Evolutionary conservation across 2,888 invertebrate genomes (phyloP).

Genomic region (Lasioglossum morio): DNA sequence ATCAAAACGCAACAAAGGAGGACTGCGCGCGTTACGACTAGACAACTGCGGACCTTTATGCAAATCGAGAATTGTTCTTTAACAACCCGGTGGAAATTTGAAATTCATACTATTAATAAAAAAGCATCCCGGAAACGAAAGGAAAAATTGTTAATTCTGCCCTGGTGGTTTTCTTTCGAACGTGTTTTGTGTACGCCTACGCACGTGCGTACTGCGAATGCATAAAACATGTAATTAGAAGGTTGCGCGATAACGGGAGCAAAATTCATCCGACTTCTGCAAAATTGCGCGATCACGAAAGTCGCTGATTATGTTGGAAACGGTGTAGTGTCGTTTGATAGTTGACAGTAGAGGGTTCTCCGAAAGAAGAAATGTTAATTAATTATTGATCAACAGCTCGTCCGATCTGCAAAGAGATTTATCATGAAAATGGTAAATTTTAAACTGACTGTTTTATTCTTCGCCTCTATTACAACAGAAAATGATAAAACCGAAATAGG

Average conservation of each 20-base stretch:
- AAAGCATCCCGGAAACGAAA: too few species aligned
- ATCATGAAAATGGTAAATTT: background rate
- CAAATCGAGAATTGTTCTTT: background rate
- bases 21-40: background rate
- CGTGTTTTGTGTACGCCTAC: too few species aligned
- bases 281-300: background rate
- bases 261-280: background rate
- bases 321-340: background rate
- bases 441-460: background rate
- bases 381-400: background rate
- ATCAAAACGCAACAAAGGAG: background rate
- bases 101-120: conserved; percentile 1
- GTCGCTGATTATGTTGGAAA: background rate
- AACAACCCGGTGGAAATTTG: background rate
- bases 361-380: background rate
- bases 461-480: too few species aligned
- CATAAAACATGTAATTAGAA: conserved; percentile 6
- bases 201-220: background rate
- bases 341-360: background rate
- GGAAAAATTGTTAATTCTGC: background rate
- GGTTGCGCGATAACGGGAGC: background rate
- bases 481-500: background rate
- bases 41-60: background rate
- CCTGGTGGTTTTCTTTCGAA: background rate
- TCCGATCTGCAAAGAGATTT: background rate